Evolutionary conservation across 2,888 invertebrate species (phyloP).

Genomic region (Tinea trinotella): DNA sequence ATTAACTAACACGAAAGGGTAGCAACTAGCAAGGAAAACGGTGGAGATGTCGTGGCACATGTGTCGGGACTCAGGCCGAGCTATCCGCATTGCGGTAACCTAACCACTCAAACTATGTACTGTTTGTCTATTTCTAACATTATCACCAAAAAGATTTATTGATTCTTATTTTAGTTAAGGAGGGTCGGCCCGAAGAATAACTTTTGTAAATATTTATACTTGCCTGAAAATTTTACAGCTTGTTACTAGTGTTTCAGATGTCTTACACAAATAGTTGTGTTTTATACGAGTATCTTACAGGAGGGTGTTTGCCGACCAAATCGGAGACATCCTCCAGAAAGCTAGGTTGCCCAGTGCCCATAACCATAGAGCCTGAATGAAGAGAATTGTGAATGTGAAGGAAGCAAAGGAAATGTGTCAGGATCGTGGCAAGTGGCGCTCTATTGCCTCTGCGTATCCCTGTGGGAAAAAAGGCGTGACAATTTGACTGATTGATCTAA

Average conservation of each 20-base stretch:
- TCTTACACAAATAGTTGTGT: neutral
- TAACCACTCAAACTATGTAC: constrained; percentile 27
- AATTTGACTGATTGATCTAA: too few relatives aligned
- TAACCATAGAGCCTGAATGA: too few relatives aligned
- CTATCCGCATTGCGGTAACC: constrained; percentile 63
- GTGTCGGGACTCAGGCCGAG: constrained; percentile 35
- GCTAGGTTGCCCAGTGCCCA: too few relatives aligned
- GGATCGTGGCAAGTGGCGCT: too few relatives aligned
- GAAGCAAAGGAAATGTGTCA: too few relatives aligned
- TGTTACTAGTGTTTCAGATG: neutral
- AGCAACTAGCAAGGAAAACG: constrained; percentile 30
- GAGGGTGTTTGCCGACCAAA: too few relatives aligned
- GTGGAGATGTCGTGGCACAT: constrained; percentile 62
- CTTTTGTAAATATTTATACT: constrained; percentile 18
- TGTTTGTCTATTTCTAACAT: constrained; percentile 28
- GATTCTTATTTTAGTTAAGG: constrained; percentile 19
- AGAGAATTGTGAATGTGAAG: too few relatives aligned
- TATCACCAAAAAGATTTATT: constrained; percentile 21
- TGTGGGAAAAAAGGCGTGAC: too few relatives aligned
- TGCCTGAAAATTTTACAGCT: constrained; percentile 3
- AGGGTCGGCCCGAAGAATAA: constrained; percentile 5
- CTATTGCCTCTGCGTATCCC: too few relatives aligned
- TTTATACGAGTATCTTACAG: too few relatives aligned
- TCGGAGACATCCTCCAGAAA: too few relatives aligned
- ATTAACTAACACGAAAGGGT: constrained; percentile 9